phyloP scores from a whole-genome alignment of 1,140 invertebrate species.

The Drosophila guanche region DNA sequence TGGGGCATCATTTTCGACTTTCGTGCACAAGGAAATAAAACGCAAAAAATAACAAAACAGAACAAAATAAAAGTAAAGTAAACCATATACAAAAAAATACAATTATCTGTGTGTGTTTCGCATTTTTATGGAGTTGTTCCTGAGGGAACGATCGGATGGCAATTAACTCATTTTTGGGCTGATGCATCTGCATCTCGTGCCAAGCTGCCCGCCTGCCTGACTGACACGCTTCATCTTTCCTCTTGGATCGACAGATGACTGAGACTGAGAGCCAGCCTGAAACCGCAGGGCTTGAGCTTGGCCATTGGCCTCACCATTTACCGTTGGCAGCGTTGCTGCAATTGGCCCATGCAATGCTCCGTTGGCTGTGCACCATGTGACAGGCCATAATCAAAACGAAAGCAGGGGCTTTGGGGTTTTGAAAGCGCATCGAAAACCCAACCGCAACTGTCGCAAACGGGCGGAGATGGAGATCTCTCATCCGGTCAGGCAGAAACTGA shows the following conservation, averaged over 20 bases:
- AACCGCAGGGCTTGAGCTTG: constrained; percentile 25
- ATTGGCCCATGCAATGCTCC: constrained; percentile 5
- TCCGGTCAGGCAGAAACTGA: constrained; percentile 3
- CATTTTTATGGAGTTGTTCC: constrained; percentile 4
- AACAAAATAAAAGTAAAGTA: constrained; percentile 69
- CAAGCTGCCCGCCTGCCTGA: background rate
- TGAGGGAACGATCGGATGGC: background rate
- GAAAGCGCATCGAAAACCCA: constrained; percentile 67
- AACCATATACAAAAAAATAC: constrained; percentile 66
- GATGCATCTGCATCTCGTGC: background rate
- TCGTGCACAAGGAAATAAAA: constrained; percentile 63
- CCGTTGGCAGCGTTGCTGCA: background rate
- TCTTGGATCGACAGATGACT: constrained; percentile 8
- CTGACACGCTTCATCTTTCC: constrained; percentile 17
- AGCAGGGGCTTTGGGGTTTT: constrained; percentile 44
- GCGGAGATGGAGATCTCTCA: background rate
- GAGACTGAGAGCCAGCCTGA: background rate
- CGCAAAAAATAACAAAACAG: too few relatives aligned
- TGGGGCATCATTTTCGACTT: constrained; percentile 65
- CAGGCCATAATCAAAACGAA: constrained; percentile 43
- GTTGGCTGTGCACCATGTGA: constrained; percentile 21
- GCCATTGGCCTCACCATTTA: constrained; percentile 14
- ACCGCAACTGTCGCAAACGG: constrained; percentile 57
- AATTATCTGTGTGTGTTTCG: too few relatives aligned
- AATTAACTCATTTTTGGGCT: background rate